Evolutionary conservation across 1,140 invertebrate genomes (phyloP).

Genomic region (Trissolcus basalis): DNA sequence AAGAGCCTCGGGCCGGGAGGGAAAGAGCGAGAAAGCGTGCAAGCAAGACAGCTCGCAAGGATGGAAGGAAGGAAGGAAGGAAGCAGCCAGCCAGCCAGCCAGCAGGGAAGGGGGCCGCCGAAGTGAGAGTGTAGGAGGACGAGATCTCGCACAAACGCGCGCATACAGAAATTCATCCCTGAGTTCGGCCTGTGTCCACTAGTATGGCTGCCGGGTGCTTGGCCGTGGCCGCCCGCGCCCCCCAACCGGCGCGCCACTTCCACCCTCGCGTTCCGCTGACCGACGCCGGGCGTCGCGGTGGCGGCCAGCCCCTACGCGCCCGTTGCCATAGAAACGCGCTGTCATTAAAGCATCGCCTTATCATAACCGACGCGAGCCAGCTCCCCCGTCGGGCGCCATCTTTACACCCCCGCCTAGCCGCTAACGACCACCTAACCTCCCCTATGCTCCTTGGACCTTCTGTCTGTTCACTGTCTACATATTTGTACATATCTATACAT

Average conservation of each 20-base stretch:
- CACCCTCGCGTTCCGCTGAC: constrained; percentile 65
- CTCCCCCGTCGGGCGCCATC: constrained; percentile 70
- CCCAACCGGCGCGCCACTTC: constrained; percentile 31
- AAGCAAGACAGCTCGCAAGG: background rate
- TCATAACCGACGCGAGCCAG: constrained; percentile 75
- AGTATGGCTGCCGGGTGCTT: constrained; percentile 69
- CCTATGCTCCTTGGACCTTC: constrained; percentile 43
- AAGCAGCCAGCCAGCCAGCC: constrained; percentile 4
- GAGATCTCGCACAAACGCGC: constrained; percentile 58
- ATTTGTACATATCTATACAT: constrained; percentile 16
- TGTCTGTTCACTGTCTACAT: constrained; percentile 41
- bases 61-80: constrained; percentile 1
- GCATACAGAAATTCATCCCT: constrained; percentile 70
- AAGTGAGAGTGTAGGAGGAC: constrained; percentile 23
- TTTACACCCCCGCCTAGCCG: constrained; percentile 68
- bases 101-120: constrained; percentile 40
- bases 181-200: constrained; percentile 72
- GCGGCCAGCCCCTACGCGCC: constrained; percentile 72
- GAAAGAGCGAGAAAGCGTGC: background rate
- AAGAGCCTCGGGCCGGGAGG: constrained; percentile 16
- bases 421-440: constrained; percentile 61
- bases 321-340: constrained; percentile 74
- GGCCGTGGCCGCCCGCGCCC: constrained; percentile 20
- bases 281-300: constrained; percentile 74
- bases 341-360: constrained; percentile 78